Base-by-base conservation (phyloP, 2,797 vertebrate genomes). In the Eulemur rubriventer region DNA sequence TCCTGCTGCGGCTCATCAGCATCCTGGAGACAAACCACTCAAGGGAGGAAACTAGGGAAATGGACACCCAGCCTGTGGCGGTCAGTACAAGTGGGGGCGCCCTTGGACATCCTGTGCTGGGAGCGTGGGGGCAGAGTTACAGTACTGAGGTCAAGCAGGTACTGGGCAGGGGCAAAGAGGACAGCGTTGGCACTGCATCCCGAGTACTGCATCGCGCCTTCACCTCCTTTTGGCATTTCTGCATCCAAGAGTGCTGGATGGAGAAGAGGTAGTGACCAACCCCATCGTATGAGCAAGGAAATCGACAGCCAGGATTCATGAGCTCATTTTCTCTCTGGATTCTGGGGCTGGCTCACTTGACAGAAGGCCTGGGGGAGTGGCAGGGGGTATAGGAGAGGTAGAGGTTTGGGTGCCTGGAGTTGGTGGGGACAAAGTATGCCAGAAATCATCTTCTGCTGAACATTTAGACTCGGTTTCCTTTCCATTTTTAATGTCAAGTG, bases 1-100 rank as follows among this genome's bases (percentile, higher is more conserved):
- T 95, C 70, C 81, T 94, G 16, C 89, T 84, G 55, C 24, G 94
- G 69, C 81, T 96, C 35, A 90, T 90, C 11, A 30, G 6, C 28
- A 92, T 90, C 57, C n/a, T 96, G 84, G 96, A 96, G 28, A 76
- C 57, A 59, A 41, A 30, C 6, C 33, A 52, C 9, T 28, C 57
- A 12, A 59, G 12, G 17, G 80, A 69, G 28, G 80, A 93, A 8
- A n/a, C 0, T 0, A 13, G 1, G n/a, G 93, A 97, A 69, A 87
- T 82, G 59, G 72, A 50, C 28, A 38, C 67, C 48, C 88, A 83
- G 76, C 69, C 80, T 11, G 85, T 94, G 63, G 43, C 65, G 2
- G 95, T 97, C 48, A 95, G 97, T 86, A 55, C 5, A 14, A 16
- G 33, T 26, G 33, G 22, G 55, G 28, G 38, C 26, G 16, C 17